Evolutionary conservation across 2,888 invertebrate genomes (phyloP).

Genomic region (Apamea epomidion): DNA sequence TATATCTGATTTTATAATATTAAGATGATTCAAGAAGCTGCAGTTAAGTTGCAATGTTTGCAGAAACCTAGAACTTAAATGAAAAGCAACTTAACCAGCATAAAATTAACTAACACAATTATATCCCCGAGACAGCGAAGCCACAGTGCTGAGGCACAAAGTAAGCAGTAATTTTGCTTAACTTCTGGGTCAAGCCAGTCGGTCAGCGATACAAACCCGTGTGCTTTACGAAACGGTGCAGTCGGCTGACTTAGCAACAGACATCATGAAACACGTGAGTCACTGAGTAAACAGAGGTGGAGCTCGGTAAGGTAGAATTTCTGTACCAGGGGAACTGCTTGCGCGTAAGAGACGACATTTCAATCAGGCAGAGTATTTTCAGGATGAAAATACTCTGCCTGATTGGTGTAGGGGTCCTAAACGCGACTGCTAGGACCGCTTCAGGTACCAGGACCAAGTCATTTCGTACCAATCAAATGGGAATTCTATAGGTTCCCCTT

Average conservation of each 20-base stretch:
- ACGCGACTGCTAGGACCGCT: no score
- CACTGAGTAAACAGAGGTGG: conserved; percentile 3
- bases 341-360: neutral
- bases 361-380: no score
- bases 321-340: neutral
- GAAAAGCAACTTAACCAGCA: neutral
- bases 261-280: conserved; percentile 28
- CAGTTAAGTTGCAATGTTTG: neutral
- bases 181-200: conserved; percentile 41
- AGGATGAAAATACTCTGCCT: neutral
- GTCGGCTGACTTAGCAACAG: conserved; percentile 44
- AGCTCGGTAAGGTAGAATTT: neutral
- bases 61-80: neutral
- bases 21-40: neutral
- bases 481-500: no score
- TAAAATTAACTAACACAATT: neutral
- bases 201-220: conserved; percentile 48
- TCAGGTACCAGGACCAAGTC: no score
- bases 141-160: neutral
- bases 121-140: neutral
- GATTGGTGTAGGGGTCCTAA: neutral
- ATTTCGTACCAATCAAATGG: neutral
- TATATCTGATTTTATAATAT: neutral
- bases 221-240: conserved; percentile 18
- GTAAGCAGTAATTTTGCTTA: conserved; percentile 42